Conservation (phyloP, 2,113 vertebrate species). For the Phaethornis superciliosus region DNA sequence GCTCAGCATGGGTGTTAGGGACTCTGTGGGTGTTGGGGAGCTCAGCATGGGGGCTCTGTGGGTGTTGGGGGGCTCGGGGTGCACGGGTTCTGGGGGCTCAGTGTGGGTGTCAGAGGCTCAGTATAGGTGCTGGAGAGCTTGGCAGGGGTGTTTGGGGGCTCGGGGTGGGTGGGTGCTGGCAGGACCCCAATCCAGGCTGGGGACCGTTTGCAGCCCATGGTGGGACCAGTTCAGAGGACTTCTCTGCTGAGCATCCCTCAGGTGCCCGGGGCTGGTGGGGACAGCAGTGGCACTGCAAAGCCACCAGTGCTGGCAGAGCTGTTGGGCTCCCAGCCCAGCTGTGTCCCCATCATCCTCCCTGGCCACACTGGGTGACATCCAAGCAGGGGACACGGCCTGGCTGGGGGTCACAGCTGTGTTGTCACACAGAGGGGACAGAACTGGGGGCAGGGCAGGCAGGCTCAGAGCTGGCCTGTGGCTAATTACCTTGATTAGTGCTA, state of each 20-base stretch:
- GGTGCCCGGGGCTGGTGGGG: not conserved
- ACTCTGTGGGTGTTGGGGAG: too few relatives aligned
- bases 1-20: too few relatives aligned
- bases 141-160: too few relatives aligned
- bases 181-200: not conserved
- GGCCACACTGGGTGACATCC: not conserved
- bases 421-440: not conserved
- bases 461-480: not conserved
- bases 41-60: too few relatives aligned
- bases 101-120: too few relatives aligned
- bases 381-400: not conserved
- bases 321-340: not conserved
- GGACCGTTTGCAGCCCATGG: not conserved
- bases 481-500: not conserved
- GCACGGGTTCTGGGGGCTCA: too few relatives aligned
- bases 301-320: accelerated
- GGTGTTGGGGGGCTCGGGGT: too few relatives aligned
- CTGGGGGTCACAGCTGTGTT: accelerated
- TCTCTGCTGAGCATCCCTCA: accelerated
- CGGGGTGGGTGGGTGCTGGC: not conserved
- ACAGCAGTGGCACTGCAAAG: not conserved
- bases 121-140: not conserved
- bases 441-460: not conserved
- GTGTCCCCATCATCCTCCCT: not conserved
- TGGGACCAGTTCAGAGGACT: accelerated